A percentile compares a stretch with the other conserved stretches of the same genome.
Conservation (phyloP, 2,113 vertebrate species). For the Erythrolamprus reginae region DNA sequence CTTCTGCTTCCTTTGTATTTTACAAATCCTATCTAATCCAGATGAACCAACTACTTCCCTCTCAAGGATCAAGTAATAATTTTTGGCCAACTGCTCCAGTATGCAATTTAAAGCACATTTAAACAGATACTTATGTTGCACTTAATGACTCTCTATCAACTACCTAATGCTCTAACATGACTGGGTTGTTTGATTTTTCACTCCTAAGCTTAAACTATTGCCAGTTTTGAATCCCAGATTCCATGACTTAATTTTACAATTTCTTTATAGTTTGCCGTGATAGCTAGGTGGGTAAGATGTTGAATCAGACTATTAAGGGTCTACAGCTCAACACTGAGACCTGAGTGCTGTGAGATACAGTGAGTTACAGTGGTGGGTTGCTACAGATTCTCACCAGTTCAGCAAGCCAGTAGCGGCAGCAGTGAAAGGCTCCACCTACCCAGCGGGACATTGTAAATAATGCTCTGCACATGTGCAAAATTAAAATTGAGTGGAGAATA, state of each 20-base stretch:
- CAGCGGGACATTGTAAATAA: no score
- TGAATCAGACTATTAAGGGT: not conserved
- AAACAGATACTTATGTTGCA: not conserved
- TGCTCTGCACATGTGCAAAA: no score
- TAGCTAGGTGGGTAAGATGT: not conserved
- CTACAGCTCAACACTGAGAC: not conserved
- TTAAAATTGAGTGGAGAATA: no score
- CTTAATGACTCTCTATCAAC: not conserved
- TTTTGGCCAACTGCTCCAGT: not conserved
- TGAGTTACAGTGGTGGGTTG: not conserved
- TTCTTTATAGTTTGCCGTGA: not conserved
- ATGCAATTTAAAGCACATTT: not conserved
- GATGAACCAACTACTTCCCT: not conserved
- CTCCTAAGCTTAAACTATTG: not conserved
- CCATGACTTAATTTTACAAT: not conserved
- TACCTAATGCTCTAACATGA: not conserved
- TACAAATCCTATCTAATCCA: not conserved
- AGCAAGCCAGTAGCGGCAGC: no score
- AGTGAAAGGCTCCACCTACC: no score
- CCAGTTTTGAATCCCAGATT: not conserved
- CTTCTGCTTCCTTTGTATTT: not conserved
- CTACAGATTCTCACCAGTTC: no score
- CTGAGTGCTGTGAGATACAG: not conserved
- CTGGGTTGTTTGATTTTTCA: not conserved
- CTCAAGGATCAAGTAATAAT: not conserved